Evolutionary conservation across 1,140 invertebrate species (phyloP).

Genomic region (Drosophila ficusphila): DNA sequence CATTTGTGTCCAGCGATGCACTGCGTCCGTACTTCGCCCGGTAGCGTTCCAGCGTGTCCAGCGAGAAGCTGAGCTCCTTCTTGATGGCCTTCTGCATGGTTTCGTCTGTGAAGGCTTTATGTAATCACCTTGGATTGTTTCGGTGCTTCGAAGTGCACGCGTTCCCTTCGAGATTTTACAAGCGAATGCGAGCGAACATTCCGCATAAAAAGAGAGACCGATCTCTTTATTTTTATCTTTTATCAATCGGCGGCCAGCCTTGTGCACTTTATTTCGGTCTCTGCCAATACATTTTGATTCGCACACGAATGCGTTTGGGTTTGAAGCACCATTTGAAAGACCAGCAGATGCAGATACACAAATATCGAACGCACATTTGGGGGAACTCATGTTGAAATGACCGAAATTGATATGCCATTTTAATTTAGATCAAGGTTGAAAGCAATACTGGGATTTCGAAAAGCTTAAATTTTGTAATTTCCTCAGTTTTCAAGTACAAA

Average conservation of each 20-base stretch:
- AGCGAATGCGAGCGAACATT: constrained; percentile 68
- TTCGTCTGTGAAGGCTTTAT: constrained; percentile 61
- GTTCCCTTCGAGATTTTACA: constrained; percentile 70
- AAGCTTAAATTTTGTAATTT: too few species aligned
- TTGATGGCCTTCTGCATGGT: constrained; percentile 69
- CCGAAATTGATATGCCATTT: not conserved
- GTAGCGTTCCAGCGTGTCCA: constrained; percentile 72
- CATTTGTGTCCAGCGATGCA: constrained; percentile 64
- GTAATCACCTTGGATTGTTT: constrained; percentile 66
- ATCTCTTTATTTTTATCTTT: constrained; percentile 80
- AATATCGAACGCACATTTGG: not conserved
- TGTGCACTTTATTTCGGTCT: constrained; percentile 72
- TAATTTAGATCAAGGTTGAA: not conserved
- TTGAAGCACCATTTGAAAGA: constrained; percentile 1
- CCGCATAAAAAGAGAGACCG: constrained; percentile 27
- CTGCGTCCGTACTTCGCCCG: constrained; percentile 69
- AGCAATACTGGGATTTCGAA: not conserved
- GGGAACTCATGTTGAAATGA: not conserved
- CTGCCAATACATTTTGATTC: constrained; percentile 63
- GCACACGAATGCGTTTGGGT: constrained; percentile 11
- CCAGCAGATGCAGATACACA: not conserved
- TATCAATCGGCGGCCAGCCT: constrained; percentile 68
- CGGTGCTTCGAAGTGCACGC: constrained; percentile 53
- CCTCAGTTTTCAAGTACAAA: constrained; percentile 23
- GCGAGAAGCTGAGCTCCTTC: constrained; percentile 73